Evolutionary conservation across 2,113 vertebrate species (phyloP).

Genomic region (Channa argus): DNA sequence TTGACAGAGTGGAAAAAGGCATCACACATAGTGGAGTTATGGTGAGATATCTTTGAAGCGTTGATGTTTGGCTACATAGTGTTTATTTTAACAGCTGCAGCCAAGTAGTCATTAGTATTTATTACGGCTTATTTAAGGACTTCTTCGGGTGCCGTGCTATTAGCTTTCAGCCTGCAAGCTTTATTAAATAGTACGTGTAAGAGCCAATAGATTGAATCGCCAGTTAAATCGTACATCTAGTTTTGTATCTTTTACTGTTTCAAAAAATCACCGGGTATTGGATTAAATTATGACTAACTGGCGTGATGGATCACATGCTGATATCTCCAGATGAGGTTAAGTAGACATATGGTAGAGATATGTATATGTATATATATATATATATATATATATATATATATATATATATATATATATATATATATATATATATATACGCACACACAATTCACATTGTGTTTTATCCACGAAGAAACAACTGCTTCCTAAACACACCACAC

Average conservation of each 20-base stretch:
- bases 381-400: neutral
- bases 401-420: neutral
- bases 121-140: neutral
- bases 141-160: neutral
- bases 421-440: neutral
- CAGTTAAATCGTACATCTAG: no score
- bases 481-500: neutral
- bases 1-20: slow-evolving; percentile 63
- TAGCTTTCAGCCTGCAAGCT: no score
- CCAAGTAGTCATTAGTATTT: neutral
- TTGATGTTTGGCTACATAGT: neutral
- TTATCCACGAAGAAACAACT: slow-evolving; percentile 26
- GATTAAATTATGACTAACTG: neutral
- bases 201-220: no score
- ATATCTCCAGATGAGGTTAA: slow-evolving; percentile 4
- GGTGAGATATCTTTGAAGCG: slow-evolving; percentile 36
- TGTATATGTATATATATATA: neutral
- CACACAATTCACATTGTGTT: slow-evolving; percentile 10
- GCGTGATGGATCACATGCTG: neutral
- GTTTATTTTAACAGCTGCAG: slow-evolving; percentile 5
- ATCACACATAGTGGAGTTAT: slow-evolving; percentile 44
- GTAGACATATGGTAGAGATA: neutral
- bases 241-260: neutral
- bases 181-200: no score
- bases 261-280: no score